These are phyloP conservation scores for Polydrusus cervinus DNA, from an alignment of 2,888 invertebrate genomes.

Conservation along the genomic window DNA sequence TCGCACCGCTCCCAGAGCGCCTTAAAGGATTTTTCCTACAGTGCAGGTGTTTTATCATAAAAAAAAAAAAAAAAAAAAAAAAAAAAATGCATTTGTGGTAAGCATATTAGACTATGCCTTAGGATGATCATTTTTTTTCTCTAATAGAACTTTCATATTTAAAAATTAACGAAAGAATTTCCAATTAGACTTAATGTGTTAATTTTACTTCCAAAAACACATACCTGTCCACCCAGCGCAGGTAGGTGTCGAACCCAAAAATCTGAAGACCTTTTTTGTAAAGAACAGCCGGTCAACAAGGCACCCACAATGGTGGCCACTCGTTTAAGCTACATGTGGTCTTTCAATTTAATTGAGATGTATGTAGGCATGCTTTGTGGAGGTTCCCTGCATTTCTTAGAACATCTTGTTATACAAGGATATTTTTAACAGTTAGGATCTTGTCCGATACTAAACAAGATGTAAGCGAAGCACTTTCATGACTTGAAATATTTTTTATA, in stretches of 20 bases:
- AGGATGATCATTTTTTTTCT: not conserved
- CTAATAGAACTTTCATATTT: not conserved
- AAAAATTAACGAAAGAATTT: not conserved
- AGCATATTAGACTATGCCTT: too few relatives aligned
- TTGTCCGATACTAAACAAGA: constrained; percentile 19
- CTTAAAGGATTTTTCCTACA: too few relatives aligned
- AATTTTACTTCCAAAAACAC: constrained; percentile 30
- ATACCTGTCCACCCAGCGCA: constrained; percentile 36
- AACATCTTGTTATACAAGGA: constrained; percentile 25
- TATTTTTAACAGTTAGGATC: constrained; percentile 33
- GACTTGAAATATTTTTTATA: not conserved
- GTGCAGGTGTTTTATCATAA: too few relatives aligned
- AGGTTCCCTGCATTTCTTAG: constrained; percentile 36
- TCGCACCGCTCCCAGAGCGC: too few relatives aligned
- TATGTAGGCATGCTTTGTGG: constrained; percentile 32
- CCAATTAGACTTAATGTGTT: constrained; percentile 42
- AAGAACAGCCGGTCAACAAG: constrained; percentile 40
- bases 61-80: too few relatives aligned
- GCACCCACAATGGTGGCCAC: constrained; percentile 42
- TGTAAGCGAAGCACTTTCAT: constrained; percentile 9
- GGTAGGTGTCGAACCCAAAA: constrained; percentile 37
- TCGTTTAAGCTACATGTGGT: constrained; percentile 48
- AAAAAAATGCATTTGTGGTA: too few relatives aligned
- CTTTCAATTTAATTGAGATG: constrained; percentile 46
- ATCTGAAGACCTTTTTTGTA: constrained; percentile 28